Conservation (phyloP, 2,797 vertebrate genomes). For the Tiaroga cobitis region DNA sequence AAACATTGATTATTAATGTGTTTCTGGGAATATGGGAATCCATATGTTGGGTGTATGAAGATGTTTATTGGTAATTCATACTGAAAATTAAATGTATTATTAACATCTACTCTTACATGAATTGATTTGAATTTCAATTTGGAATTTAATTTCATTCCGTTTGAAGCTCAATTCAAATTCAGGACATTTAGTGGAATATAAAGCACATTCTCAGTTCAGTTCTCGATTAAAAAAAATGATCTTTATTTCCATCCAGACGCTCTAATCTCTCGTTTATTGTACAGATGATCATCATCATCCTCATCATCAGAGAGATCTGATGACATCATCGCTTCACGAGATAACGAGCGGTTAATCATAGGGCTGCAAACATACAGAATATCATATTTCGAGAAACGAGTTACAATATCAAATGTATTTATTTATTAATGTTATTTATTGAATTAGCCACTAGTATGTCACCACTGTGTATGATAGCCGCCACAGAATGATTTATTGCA, state of each 20-base stretch:
- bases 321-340: neutral
- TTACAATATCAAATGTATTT: neutral
- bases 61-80: neutral
- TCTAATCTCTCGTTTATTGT: no score
- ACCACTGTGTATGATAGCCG: neutral
- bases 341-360: neutral
- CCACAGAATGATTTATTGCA: no score
- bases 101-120: neutral
- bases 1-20: neutral
- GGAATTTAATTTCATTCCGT: neutral
- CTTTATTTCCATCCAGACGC: neutral
- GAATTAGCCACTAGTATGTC: constrained; percentile 44
- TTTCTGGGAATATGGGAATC: neutral
- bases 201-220: neutral
- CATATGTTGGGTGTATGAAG: neutral
- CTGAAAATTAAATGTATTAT: neutral
- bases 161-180: neutral
- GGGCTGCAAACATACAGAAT: neutral
- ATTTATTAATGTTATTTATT: constrained; percentile 68
- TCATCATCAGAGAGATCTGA: neutral
- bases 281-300: neutral
- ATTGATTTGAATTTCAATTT: neutral
- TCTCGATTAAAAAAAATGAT: neutral
- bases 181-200: neutral
- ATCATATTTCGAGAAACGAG: neutral